Evolutionary conservation across 64 coral and sea anemone species (phyloP).

Genomic region (Actinia tenebrosa): DNA sequence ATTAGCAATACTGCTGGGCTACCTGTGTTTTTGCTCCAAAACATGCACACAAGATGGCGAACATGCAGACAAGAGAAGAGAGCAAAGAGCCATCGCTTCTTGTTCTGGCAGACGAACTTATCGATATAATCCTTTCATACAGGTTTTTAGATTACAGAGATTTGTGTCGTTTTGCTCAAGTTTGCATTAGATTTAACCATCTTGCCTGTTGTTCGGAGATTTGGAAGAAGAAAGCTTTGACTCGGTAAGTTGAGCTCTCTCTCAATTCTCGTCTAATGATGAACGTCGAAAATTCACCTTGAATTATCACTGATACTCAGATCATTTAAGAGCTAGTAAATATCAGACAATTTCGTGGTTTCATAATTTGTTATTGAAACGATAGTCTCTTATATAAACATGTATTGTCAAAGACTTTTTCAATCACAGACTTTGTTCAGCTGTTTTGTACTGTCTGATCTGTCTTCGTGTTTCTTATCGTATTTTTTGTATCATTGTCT

Average conservation of each 20-base stretch:
- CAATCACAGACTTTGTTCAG: too few relatives aligned
- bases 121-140: conserved; percentile 73
- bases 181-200: conserved; percentile 63
- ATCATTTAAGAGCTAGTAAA: too few relatives aligned
- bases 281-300: too few relatives aligned
- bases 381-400: too few relatives aligned
- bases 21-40: conserved; percentile 4
- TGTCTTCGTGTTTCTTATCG: too few relatives aligned
- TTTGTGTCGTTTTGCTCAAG: conserved; percentile 63
- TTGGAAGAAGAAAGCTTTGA: conserved; percentile 69
- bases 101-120: conserved; percentile 70
- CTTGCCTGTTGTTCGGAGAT: conserved; percentile 61
- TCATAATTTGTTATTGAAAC: too few relatives aligned
- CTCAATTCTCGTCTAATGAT: too few relatives aligned
- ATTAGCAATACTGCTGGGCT: background rate
- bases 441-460: too few relatives aligned
- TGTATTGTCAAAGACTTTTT: too few relatives aligned
- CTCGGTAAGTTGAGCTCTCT: conserved; percentile 2
- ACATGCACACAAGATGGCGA: background rate
- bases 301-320: too few relatives aligned
- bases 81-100: conserved; percentile 2
- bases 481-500: too few relatives aligned
- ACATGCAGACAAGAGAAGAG: background rate
- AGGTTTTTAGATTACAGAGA: conserved; percentile 57
- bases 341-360: too few relatives aligned